Base-by-base conservation (phyloP, 2,888 invertebrate genomes). In the Psylliodes chrysocephalus region DNA sequence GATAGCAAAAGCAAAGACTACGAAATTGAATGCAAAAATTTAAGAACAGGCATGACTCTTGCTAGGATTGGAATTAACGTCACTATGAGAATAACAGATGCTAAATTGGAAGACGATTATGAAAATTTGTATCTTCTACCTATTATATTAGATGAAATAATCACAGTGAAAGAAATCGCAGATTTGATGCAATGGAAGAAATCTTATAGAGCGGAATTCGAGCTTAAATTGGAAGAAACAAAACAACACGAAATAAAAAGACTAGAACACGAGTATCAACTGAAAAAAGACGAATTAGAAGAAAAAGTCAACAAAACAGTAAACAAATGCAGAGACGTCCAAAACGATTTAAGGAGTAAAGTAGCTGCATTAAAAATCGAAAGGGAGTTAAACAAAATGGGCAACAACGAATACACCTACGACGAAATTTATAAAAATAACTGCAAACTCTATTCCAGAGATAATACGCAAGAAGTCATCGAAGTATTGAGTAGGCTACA, bases 141-240 rank as follows among this genome's bases (percentile, higher is more conserved):
- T 1, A 73, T 75, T 5, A 72, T 82, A 25, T 54, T 82, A 4
- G 81, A 81, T 53, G 82, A 82, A 57, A 64, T 75, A n/a, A 73
- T 84, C 64, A 82, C 83, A 0, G 81, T 85, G 17, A 87, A 86
- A 78, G 86, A 88, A 70, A 86, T 91, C 0, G 85, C 88, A 30
- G 90, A 91, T 66, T 81, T 93, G 1, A 90, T 90, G 74, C 87
- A 87, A 18, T 93, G 92, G 92, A 92, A 91, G 75, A 86, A 88
- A 66, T 84, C 86, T 19, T 89, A 91, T 73, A 88, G 90, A 74
- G 85, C 87, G 64, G 75, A 87, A 5, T 91, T 89, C 73, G 85
- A 87, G 73, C 78, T 81, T 40, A 89, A 89, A 80, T 87, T 89
- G 74, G 71, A 74, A 33, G 18, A 53, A 1, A 64, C 69, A 2